These are phyloP conservation scores for Rhinichthys klamathensis DNA, from an alignment of 2,113 vertebrate species.

Conservation along the genomic window DNA sequence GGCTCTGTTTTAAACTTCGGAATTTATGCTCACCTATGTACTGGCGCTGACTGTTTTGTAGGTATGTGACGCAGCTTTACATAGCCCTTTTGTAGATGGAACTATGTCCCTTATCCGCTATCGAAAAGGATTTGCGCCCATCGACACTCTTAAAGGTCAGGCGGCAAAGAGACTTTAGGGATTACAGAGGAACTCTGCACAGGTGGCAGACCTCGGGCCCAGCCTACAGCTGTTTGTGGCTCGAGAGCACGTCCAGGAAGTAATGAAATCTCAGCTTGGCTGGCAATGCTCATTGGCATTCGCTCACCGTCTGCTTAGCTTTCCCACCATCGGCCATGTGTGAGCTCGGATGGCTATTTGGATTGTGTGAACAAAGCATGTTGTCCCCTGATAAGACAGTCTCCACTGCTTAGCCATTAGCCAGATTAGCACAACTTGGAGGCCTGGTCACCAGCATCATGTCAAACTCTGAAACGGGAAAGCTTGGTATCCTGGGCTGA, in stretches of 20 bases:
- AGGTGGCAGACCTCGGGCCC: slow-evolving; percentile 52
- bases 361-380: slow-evolving; percentile 57
- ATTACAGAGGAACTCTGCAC: slow-evolving; percentile 42
- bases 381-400: slow-evolving; percentile 71
- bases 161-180: slow-evolving; percentile 15
- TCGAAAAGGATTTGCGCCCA: slow-evolving; percentile 52
- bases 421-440: slow-evolving; percentile 25
- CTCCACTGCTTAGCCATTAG: slow-evolving; percentile 35
- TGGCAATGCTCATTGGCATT: slow-evolving; percentile 73
- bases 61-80: slow-evolving; percentile 49
- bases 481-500: slow-evolving; percentile 54
- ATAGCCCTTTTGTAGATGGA: slow-evolving; percentile 50
- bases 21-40: slow-evolving; percentile 57
- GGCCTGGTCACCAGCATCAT: slow-evolving; percentile 57
- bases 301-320: slow-evolving; percentile 54
- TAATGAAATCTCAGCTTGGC: slow-evolving; percentile 62
- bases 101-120: slow-evolving; percentile 16
- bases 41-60: slow-evolving; percentile 54
- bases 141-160: slow-evolving; percentile 51
- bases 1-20: slow-evolving; percentile 67
- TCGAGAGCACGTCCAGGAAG: slow-evolving; percentile 27
- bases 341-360: slow-evolving; percentile 13
- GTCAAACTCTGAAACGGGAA: slow-evolving; percentile 54
- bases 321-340: slow-evolving; percentile 58
- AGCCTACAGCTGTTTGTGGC: slow-evolving; percentile 50